phyloP scores from a whole-genome alignment of 2,888 invertebrate genomes.

The Cinara cedri region DNA sequence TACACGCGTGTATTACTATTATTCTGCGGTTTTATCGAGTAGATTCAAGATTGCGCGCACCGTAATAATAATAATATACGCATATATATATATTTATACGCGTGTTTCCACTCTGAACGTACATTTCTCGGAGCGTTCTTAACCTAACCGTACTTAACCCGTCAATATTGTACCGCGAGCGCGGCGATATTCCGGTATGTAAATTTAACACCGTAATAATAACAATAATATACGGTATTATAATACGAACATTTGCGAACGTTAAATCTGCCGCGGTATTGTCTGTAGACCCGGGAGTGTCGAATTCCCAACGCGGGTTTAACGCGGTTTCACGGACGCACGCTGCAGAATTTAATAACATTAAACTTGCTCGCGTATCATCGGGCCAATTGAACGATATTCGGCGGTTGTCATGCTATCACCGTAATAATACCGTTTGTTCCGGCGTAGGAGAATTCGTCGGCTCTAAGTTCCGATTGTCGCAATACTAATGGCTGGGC shows the following conservation, averaged over 20 bases:
- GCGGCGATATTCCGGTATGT: not conserved
- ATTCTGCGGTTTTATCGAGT: not conserved
- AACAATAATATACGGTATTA: not conserved
- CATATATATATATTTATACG: not conserved
- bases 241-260: no score
- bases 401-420: no score
- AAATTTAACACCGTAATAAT: not conserved
- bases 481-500: no score
- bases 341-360: no score
- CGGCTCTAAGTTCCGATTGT: no score
- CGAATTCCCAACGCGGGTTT: constrained; percentile 28
- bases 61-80: no score
- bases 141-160: not conserved
- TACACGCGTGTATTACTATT: no score
- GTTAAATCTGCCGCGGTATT: constrained; percentile 1
- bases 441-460: no score
- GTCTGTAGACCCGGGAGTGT: not conserved
- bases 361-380: no score
- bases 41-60: not conserved
- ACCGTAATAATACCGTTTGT: no score
- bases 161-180: not conserved
- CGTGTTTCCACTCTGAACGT: not conserved
- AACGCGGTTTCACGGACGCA: not conserved
- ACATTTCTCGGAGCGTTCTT: not conserved
- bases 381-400: no score